Evolutionary conservation across 2,888 invertebrate genomes (phyloP).

Genomic region (Ophioninae sp.): DNA sequence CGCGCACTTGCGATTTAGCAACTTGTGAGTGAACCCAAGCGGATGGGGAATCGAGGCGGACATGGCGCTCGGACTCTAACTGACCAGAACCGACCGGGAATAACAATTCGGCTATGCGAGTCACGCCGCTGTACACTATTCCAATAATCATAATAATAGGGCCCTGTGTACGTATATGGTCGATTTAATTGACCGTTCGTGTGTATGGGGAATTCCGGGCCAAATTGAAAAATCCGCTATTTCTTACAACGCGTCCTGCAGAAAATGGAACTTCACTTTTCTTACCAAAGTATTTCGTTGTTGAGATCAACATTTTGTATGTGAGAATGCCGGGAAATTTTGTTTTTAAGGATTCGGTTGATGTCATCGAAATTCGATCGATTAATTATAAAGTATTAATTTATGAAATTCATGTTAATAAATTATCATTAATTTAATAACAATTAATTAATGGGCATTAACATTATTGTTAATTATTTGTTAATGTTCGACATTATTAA

Average conservation of each 20-base stretch:
- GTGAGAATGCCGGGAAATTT: too few relatives aligned
- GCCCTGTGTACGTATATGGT: background rate
- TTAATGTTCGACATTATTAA: too few relatives aligned
- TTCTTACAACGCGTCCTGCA: background rate
- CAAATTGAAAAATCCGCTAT: background rate
- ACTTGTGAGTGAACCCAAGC: constrained; percentile 42
- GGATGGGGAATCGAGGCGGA: constrained; percentile 51
- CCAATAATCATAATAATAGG: constrained; percentile 1
- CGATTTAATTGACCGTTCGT: constrained; percentile 8
- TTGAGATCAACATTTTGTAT: too few relatives aligned
- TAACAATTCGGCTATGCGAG: constrained; percentile 53
- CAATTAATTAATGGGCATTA: too few relatives aligned
- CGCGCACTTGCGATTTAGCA: constrained; percentile 52
- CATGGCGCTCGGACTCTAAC: constrained; percentile 46
- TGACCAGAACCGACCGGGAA: constrained; percentile 50
- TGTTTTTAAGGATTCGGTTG: too few relatives aligned
- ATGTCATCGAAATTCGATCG: too few relatives aligned
- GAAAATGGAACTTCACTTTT: too few relatives aligned
- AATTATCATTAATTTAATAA: too few relatives aligned
- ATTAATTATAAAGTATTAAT: too few relatives aligned
- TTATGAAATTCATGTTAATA: too few relatives aligned
- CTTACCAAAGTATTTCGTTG: too few relatives aligned
- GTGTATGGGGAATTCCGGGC: background rate
- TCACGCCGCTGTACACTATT: constrained; percentile 7
- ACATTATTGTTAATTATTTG: too few relatives aligned